Base-by-base conservation (phyloP, 1,140 invertebrate genomes). In the Pseudomyrmex pallidus region DNA sequence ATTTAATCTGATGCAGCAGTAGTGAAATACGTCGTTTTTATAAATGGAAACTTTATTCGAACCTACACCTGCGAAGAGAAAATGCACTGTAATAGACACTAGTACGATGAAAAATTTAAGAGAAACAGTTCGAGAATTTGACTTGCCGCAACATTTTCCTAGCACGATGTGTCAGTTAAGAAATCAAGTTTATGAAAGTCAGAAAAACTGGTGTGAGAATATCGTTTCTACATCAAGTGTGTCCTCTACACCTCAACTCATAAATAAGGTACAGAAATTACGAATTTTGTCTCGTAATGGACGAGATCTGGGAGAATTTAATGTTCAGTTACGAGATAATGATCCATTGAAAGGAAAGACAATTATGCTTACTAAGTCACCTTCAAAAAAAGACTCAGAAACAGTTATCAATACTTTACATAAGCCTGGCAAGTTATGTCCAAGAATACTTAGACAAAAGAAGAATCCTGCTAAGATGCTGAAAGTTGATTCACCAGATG, bases 251-350 rank as follows among this genome's bases (percentile, higher is more conserved):
- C 25, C 2, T 7, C 5, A 10, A 25, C 0, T 77, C 50, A 46
- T 48, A 1, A 44, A 10, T 12, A 66, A 56, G 44, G 25, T 91
- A 15, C 85, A 87, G 7, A 92, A 91, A 57, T 52, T 92, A 0
- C 89, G 92, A 59, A 64, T 92, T 46, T 87, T 88, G 22, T 84
- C 85, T 7, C 67, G 61, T 1, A 70, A 89, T 77, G 92, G 92
- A 0, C 89, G 85, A 59, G 90, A 93, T 48, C 76, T 93, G 1
- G 92, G 92, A 8, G 90, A 92, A 57, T 85, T 92, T 25, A 89
- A 92, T 7, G 59, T 91, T 0, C 61, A 89, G 22, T 20, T 90
- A 20, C 59, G 13, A 0, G 63, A 67, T 22, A 48, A 59, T 10
- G 74, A 74, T 15, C 2, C 25, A 1, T 20, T 25, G 2, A 86